Base-by-base conservation (phyloP, 2,797 vertebrate species). In the Bovichtus variegatus region DNA sequence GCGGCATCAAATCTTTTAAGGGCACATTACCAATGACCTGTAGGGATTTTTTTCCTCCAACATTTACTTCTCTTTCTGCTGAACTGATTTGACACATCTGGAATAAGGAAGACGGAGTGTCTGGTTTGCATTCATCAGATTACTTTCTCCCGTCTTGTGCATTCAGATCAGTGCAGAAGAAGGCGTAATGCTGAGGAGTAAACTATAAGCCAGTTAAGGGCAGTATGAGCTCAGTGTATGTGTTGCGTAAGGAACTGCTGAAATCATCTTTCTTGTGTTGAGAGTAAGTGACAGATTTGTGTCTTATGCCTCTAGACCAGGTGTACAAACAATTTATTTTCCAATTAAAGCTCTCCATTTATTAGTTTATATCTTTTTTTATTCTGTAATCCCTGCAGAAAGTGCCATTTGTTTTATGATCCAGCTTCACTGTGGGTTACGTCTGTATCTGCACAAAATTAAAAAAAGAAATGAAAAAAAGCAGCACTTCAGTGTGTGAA, bases 91-190 rank as follows among this genome's bases (percentile, higher is more conserved):
- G 84, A 89, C 83, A 73, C 78, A 36, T 81, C 29, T 76, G 77
- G 74, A 80, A 62, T 74, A 64, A 66, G 41, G 55, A 49, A 66
- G 79, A 68, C 58, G 0, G 41, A 38, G 74, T 90, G 88, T 90
- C 87, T 72, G 64, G 53, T 90, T 74, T 70, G 76, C 53, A 18
- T 85, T 79, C 81, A 68, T 93, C 88, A 84, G 49, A 61, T 44
- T 44, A 43, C 49, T 59, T 36, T 62, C 34, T 64, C 60, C 74
- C 9, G 38, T 76, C 41, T 53, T 43, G 19, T 86, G 60, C 72
- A 13, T 66, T 87, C 76, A 71, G 68, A 78, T 83, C 83, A 72
- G 73, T 6, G 74, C 53, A 83, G 53, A 78, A 62, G 47, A 47
- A 75, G 66, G 55, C 31, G 18, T 50, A 44, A 68, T 53, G 61